These are phyloP conservation scores for Stenodema calcarata DNA, from an alignment of 2,888 invertebrate species.

Conservation along the genomic window DNA sequence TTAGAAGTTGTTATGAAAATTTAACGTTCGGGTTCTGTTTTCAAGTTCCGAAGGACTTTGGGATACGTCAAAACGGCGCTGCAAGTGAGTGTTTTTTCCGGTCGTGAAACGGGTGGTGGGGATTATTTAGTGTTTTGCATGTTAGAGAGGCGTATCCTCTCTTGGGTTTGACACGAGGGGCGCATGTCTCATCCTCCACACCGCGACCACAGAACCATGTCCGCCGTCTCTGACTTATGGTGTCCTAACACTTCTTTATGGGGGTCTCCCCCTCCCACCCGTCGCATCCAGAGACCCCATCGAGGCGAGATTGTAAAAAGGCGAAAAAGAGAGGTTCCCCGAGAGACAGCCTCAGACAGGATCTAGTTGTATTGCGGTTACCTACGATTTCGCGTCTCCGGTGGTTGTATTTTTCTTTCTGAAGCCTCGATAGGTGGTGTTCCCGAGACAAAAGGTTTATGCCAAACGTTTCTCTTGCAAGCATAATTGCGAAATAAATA, in stretches of 20 bases:
- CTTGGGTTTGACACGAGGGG: neutral
- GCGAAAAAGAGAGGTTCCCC: neutral
- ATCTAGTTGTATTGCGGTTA: conserved; percentile 14
- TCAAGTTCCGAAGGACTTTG: neutral
- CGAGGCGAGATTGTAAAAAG: conserved; percentile 20
- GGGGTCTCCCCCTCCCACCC: neutral
- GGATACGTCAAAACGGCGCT: conserved; percentile 13
- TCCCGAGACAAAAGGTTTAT: too few species aligned
- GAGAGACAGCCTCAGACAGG: neutral
- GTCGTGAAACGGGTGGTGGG: neutral
- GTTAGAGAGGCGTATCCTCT: conserved; percentile 13
- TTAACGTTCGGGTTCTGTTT: neutral
- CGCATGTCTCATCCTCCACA: neutral
- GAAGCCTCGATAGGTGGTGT: too few species aligned
- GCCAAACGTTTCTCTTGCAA: too few species aligned
- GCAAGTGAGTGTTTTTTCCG: neutral
- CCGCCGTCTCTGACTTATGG: conserved; percentile 16
- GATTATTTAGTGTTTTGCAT: conserved; percentile 28
- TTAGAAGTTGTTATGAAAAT: conserved; percentile 28
- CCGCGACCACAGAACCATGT: neutral
- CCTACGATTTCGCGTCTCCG: neutral
- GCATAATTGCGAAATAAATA: too few species aligned
- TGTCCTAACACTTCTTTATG: conserved; percentile 27
- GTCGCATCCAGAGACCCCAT: neutral
- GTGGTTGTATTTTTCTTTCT: too few species aligned